Evolutionary conservation across 2,888 invertebrate genomes (phyloP).

Genomic region (Dysmachus trigonus): DNA sequence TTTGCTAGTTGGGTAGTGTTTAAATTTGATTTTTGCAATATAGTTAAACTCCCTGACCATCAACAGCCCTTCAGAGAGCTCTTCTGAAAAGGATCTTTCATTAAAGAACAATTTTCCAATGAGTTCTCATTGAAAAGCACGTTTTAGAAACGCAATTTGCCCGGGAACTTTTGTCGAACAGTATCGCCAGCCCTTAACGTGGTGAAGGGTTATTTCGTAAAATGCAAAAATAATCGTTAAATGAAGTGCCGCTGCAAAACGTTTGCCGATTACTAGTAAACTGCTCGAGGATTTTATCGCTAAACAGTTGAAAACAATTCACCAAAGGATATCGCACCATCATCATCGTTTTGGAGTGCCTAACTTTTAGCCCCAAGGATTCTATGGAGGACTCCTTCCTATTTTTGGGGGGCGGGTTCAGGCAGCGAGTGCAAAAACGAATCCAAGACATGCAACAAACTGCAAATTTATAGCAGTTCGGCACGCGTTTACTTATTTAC

Average conservation of each 20-base stretch:
- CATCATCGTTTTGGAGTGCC: not conserved
- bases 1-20: too few species aligned
- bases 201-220: not conserved
- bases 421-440: slow-evolving; percentile 21
- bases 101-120: not conserved
- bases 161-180: not conserved
- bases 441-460: slow-evolving; percentile 38
- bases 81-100: not conserved
- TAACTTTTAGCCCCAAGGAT: not conserved
- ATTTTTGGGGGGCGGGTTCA: not conserved
- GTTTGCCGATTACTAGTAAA: slow-evolving; percentile 23
- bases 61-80: not conserved
- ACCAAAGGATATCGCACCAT: not conserved
- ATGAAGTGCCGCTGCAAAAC: slow-evolving; percentile 27
- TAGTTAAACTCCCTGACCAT: not conserved
- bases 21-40: not conserved
- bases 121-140: not conserved
- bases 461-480: slow-evolving; percentile 40
- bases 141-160: not conserved
- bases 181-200: not conserved
- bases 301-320: slow-evolving; percentile 33
- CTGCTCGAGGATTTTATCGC: slow-evolving; percentile 33
- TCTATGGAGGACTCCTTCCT: not conserved
- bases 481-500: slow-evolving; percentile 17
- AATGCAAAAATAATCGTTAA: slow-evolving; percentile 35